phyloP scores from a whole-genome alignment of 2,888 invertebrate species.

The Dryococelus australis region DNA sequence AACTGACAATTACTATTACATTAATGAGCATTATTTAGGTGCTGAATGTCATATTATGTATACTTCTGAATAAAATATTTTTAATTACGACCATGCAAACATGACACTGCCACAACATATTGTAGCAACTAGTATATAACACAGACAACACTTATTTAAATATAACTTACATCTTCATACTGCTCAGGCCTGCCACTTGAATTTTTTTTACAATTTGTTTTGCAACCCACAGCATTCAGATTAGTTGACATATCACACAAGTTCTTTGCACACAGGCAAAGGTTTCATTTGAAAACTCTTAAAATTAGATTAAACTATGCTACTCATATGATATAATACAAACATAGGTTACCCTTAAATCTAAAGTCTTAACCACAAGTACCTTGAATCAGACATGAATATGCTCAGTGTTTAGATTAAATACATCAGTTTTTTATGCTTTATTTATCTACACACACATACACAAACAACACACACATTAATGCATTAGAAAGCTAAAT shows the following conservation, averaged over 20 bases:
- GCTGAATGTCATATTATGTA: conserved; percentile 25
- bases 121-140: background rate
- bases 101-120: background rate
- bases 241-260: background rate
- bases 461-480: background rate
- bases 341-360: conserved; percentile 4
- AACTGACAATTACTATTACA: conserved; percentile 6
- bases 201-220: background rate
- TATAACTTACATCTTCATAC: background rate
- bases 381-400: conserved; percentile 21
- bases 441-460: background rate
- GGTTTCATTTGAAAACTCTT: background rate
- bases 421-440: conserved; percentile 12
- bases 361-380: background rate
- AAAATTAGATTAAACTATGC: background rate
- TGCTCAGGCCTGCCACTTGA: conserved; percentile 16
- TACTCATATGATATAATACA: background rate
- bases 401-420: conserved; percentile 25
- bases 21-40: conserved; percentile 32
- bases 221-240: background rate
- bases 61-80: background rate
- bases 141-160: background rate
- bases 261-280: background rate
- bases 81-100: background rate
- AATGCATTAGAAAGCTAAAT: conserved; percentile 8